Evolutionary conservation across 2,797 vertebrate genomes (phyloP).

Genomic region (Xenopus petersii): DNA sequence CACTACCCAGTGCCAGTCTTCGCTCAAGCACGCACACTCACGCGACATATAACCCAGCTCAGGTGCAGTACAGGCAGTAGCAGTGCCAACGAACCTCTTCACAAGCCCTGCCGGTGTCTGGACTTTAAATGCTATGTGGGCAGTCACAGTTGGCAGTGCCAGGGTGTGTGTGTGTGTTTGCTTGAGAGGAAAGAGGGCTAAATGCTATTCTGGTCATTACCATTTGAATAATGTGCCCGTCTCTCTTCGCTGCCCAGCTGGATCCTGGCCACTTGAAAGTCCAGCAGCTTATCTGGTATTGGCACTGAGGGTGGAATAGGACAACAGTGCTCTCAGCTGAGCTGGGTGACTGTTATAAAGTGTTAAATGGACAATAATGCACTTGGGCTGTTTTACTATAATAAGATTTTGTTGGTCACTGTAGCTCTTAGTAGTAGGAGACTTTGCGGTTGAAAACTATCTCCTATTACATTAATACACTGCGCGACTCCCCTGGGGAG

Average conservation of each 20-base stretch:
- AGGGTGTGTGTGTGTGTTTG: conserved; percentile 35
- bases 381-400: neutral
- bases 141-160: conserved; percentile 35
- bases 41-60: too few species aligned
- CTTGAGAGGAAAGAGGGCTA: conserved; percentile 26
- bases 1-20: too few species aligned
- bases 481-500: neutral
- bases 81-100: conserved; percentile 18
- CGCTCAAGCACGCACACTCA: too few species aligned
- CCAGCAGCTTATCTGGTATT: conserved; percentile 36
- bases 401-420: neutral
- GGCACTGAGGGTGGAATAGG: conserved; percentile 15
- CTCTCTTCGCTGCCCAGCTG: conserved; percentile 38
- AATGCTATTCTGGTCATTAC: conserved; percentile 43
- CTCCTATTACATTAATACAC: neutral
- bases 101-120: conserved; percentile 1
- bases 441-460: neutral
- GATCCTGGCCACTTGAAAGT: conserved; percentile 38
- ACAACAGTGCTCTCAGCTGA: conserved; percentile 1
- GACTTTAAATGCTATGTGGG: conserved; percentile 18
- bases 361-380: neutral
- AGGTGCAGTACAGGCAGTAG: conserved; percentile 3
- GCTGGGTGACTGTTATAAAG: conserved; percentile 3
- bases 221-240: conserved; percentile 45
- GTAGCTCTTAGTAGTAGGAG: neutral